Percentiles rank a stretch among this genome's conserved stretches.
Conservation (phyloP, 2,888 invertebrate genomes). For the Maniola hyperantus region DNA sequence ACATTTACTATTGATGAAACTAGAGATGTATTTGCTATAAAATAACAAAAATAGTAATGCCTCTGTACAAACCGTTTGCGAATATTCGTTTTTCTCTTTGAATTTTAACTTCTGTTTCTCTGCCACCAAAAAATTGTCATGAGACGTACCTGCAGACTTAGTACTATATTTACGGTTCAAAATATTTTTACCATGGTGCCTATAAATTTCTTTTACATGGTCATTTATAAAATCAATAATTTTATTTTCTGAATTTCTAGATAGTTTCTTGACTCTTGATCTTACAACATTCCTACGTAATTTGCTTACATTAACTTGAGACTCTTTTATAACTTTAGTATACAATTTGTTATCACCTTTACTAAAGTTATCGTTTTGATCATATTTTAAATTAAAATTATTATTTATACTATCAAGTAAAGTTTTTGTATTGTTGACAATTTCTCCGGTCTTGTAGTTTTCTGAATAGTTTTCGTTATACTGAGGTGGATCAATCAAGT, state of each 20-base stretch:
- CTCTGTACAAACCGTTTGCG: conserved; percentile 6
- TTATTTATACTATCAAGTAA: not conserved
- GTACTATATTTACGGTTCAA: not conserved
- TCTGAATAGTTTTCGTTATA: not conserved
- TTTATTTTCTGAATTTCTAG: conserved; percentile 9
- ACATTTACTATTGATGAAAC: not conserved
- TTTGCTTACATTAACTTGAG: not conserved
- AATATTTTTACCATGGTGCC: not conserved
- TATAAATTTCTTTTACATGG: conserved; percentile 9
- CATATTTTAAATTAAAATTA: not conserved
- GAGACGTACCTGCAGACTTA: conserved; percentile 7
- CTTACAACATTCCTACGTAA: not conserved
- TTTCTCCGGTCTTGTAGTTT: not conserved
- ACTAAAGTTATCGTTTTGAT: conserved; percentile 4
- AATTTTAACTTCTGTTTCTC: not conserved
- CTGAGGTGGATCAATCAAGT: not conserved
- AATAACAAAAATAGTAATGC: too few relatives aligned
- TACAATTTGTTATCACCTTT: conserved; percentile 28
- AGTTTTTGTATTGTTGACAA: not conserved
- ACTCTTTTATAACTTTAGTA: conserved; percentile 4
- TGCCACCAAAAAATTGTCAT: not conserved
- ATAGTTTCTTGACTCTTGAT: conserved; percentile 12
- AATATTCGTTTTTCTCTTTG: not conserved
- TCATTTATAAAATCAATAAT: conserved; percentile 4
- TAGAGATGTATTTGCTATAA: too few relatives aligned